Evolutionary conservation across 1,140 invertebrate genomes (phyloP), one percentile per base, ranked within the genome.

Genomic region (Drosophila bipectinata): DNA sequence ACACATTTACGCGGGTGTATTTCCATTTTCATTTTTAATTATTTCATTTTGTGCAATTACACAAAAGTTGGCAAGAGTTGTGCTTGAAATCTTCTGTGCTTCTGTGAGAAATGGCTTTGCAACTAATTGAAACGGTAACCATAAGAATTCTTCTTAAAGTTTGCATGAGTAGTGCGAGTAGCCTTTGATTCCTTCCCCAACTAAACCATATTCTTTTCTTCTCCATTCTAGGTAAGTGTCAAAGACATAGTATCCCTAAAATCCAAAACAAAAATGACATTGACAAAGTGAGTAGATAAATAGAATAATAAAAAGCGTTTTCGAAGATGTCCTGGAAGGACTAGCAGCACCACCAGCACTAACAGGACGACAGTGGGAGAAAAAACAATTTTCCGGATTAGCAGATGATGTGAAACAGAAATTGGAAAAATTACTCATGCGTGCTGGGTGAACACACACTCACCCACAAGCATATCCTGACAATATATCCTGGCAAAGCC

Each of bases 341-440:
- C 34, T 30, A 34, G 58, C 8, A 32, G 21, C 15, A 8, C 18
- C 37, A 3, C 10, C 34, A 15, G 15, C 15, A 15, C 15, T 15
- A 15, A 1, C 15, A 34, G 2, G 4, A 5, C 32, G 28, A 44
- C 14, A 44, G 41, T 5, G 10, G 39, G 15, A 58, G 62, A 53
- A 75, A 81, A 78, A 87, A 58, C 83, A 77, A 82, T 87, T 88
- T 85, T 81, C 75, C 71, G 77, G 82, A 87, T 87, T 87, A 87
- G 75, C 71, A 67, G 41, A 53, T 79, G 80, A 88, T 88, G 83
- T 58, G 79, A 72, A 79, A 87, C 61, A 78, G 81, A 87, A 87
- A 88, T 87, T 87, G 82, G 75, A 72, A 87, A 67, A 87, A 87
- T 87, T 88, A 87, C 82, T 87, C 83, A 87, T 87, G 82, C 82